Evolutionary conservation across 2,797 vertebrate species (phyloP).

Genomic region (Lithobates sylvaticus): DNA sequence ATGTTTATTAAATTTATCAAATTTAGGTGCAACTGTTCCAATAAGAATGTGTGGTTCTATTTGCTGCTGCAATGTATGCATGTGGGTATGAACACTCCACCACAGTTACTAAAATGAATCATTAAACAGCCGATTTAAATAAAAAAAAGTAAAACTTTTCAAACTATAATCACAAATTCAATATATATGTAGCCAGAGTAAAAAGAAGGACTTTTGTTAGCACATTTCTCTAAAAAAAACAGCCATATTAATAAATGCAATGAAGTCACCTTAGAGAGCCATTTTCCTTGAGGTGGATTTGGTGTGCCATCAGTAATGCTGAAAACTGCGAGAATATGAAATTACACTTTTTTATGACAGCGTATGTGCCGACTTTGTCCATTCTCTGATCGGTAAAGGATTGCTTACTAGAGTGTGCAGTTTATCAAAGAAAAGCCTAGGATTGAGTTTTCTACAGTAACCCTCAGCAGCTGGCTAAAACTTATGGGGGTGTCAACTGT

Average conservation of each 20-base stretch:
- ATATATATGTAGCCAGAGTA: background rate
- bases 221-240: background rate
- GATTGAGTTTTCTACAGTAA: slow-evolving; percentile 30
- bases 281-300: slow-evolving; percentile 6
- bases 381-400: slow-evolving; percentile 9
- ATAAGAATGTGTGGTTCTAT: too few relatives aligned
- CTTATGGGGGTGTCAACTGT: slow-evolving; percentile 8
- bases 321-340: slow-evolving; percentile 15
- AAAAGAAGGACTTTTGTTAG: background rate
- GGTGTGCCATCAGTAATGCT: background rate
- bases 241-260: background rate
- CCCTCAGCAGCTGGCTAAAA: slow-evolving; percentile 21
- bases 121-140: background rate
- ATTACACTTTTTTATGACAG: background rate
- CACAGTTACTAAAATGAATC: background rate
- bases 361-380: background rate
- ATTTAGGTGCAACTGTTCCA: too few relatives aligned
- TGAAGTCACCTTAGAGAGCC: slow-evolving; percentile 1
- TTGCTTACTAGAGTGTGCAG: background rate
- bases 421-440: slow-evolving; percentile 24
- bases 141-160: background rate
- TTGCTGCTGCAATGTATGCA: too few relatives aligned
- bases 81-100: background rate
- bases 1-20: too few relatives aligned
- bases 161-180: background rate